Percentiles rank a stretch among this genome's conserved stretches.
These are phyloP conservation scores for Phragmatobia fuliginosa DNA, from an alignment of 2,888 invertebrate species.

Conservation along the genomic window DNA sequence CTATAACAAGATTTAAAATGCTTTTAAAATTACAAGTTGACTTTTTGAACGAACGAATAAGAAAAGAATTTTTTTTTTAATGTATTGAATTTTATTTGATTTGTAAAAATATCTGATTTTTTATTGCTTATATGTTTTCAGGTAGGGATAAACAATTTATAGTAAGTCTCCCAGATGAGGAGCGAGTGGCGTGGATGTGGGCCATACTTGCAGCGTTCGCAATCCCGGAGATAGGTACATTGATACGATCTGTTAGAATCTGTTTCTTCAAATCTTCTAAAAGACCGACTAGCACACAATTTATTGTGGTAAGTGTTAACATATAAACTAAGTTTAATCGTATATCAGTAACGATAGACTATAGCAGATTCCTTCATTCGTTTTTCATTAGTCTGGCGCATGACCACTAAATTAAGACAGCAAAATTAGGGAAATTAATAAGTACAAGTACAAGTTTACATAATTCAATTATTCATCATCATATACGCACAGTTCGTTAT, in stretches of 20 bases:
- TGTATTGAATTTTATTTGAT: neutral
- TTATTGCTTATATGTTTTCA: conserved; percentile 69
- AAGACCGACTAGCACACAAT: conserved; percentile 88
- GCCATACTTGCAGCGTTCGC: conserved; percentile 94
- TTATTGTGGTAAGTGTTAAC: conserved; percentile 77
- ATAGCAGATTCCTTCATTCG: neutral
- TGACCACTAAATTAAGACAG: neutral
- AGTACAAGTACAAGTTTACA: neutral
- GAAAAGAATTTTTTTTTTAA: neutral
- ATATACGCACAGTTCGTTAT: neutral
- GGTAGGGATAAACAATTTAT: conserved; percentile 95
- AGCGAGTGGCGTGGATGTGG: conserved; percentile 97
- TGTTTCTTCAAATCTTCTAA: conserved; percentile 96
- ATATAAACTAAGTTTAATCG: neutral
- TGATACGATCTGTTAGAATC: conserved; percentile 94
- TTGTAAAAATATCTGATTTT: too few relatives aligned
- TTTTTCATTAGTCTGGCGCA: neutral
- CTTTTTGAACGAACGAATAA: too few relatives aligned
- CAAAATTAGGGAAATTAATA: neutral
- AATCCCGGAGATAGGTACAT: conserved; percentile 95
- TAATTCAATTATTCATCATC: neutral
- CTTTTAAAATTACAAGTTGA: too few relatives aligned
- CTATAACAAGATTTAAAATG: neutral
- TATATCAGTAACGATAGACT: neutral
- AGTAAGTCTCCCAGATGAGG: conserved; percentile 93